Conservation (phyloP, 2,113 vertebrate genomes). For the Donacobius atricapilla region DNA sequence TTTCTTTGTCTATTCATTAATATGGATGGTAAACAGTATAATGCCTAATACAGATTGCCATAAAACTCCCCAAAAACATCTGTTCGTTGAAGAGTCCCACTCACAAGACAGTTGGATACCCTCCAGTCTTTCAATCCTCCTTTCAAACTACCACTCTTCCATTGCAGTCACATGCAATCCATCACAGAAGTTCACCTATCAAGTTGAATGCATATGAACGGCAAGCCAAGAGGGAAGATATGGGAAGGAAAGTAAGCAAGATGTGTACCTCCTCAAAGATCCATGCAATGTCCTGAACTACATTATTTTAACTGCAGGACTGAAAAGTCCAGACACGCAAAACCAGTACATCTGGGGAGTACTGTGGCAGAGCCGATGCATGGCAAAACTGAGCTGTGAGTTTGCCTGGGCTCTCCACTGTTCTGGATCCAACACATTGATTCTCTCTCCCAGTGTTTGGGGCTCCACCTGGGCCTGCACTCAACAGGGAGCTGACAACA, state of each 20-base stretch:
- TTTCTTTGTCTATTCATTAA: background rate
- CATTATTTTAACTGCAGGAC: background rate
- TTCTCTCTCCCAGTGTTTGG: background rate
- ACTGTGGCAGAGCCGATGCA: accelerated
- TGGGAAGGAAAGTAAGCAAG: background rate
- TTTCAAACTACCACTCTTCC: background rate
- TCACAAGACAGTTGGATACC: background rate
- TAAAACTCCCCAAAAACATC: background rate
- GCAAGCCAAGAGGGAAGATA: background rate
- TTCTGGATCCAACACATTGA: background rate
- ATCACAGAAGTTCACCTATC: background rate
- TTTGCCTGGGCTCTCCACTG: background rate
- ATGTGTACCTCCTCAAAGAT: background rate
- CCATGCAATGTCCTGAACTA: background rate
- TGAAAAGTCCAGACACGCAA: background rate
- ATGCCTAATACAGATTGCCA: background rate
- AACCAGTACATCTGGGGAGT: background rate
- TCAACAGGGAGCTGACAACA: background rate
- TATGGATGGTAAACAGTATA: background rate
- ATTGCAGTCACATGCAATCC: background rate
- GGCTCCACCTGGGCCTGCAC: background rate
- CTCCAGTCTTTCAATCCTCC: background rate
- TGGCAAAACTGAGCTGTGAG: background rate
- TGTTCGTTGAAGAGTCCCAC: background rate
- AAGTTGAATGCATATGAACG: accelerated